A percentile compares a stretch with the other conserved stretches of the same genome.
These are phyloP conservation scores for Limnephilus lunatus DNA, from an alignment of 2,888 invertebrate genomes.

Conservation along the genomic window DNA sequence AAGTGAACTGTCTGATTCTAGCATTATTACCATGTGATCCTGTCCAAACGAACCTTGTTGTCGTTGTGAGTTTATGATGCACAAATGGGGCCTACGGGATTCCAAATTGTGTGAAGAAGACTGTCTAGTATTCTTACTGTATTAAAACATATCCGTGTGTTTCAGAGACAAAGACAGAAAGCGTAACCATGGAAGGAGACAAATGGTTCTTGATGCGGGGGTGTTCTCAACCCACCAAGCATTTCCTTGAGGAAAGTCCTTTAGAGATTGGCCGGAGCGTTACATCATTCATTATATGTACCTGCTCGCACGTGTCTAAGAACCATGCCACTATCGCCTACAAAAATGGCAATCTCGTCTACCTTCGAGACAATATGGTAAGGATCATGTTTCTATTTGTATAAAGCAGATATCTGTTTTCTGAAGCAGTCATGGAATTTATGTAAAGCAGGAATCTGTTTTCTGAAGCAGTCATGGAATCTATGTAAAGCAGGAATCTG, in stretches of 20 bases:
- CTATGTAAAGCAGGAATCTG: no score
- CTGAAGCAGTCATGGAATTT: not conserved
- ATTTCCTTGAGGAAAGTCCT: not conserved
- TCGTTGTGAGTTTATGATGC: no score
- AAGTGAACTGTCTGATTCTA: no score
- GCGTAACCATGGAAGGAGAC: not conserved
- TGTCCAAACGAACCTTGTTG: no score
- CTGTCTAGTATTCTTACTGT: not conserved
- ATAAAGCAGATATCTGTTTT: not conserved
- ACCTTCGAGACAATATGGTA: slow-evolving; percentile 5
- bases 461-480: not conserved
- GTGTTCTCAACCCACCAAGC: not conserved
- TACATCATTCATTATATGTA: not conserved
- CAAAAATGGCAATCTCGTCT: not conserved
- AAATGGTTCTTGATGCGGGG: not conserved
- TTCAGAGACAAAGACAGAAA: not conserved
- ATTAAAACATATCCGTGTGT: not conserved
- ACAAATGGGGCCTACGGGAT: no score
- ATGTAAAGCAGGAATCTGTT: not conserved
- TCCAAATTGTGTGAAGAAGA: no score
- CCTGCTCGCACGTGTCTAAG: not conserved
- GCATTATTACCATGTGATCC: no score
- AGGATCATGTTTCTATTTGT: not conserved
- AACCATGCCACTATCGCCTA: not conserved
- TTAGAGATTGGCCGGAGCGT: not conserved